A percentile compares a stretch with the other conserved stretches of the same genome.
Evolutionary conservation across 2,797 vertebrate genomes (phyloP).

Genomic region (Erpetoichthys calabaricus): DNA sequence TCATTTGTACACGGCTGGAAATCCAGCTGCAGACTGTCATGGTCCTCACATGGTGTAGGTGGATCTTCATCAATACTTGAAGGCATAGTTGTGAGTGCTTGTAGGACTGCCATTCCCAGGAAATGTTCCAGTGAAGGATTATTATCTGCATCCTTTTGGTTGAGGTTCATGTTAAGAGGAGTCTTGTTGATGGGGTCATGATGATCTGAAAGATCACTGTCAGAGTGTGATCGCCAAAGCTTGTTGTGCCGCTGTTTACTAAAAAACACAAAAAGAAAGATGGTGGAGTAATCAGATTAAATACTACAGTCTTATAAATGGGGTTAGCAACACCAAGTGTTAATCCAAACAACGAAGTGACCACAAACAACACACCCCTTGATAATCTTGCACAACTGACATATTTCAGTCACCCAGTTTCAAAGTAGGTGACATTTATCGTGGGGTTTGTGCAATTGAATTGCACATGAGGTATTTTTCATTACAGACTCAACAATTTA

Average conservation of each 20-base stretch:
- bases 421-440: no score
- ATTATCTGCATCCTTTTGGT: conserved; percentile 40
- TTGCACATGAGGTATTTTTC: no score
- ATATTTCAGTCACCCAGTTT: no score
- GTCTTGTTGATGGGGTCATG: conserved; percentile 56
- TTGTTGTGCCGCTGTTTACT: conserved; percentile 97
- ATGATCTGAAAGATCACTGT: conserved; percentile 78
- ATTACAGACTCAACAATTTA: no score
- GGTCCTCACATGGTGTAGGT: background rate
- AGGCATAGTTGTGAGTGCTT: conserved; percentile 36
- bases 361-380: no score
- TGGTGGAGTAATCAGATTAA: background rate
- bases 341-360: no score
- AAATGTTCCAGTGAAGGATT: conserved; percentile 71
- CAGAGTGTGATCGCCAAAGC: conserved; percentile 90
- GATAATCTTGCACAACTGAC: no score
- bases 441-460: no score
- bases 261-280: conserved; percentile 9
- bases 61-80: no score
- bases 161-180: conserved; percentile 35
- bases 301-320: no score
- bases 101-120: conserved; percentile 53
- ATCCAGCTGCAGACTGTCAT: background rate
- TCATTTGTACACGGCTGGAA: conserved; percentile 20
- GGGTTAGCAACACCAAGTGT: no score